Evolutionary conservation across 2,113 vertebrate species (phyloP).

Genomic region (Podilymbus podiceps): DNA sequence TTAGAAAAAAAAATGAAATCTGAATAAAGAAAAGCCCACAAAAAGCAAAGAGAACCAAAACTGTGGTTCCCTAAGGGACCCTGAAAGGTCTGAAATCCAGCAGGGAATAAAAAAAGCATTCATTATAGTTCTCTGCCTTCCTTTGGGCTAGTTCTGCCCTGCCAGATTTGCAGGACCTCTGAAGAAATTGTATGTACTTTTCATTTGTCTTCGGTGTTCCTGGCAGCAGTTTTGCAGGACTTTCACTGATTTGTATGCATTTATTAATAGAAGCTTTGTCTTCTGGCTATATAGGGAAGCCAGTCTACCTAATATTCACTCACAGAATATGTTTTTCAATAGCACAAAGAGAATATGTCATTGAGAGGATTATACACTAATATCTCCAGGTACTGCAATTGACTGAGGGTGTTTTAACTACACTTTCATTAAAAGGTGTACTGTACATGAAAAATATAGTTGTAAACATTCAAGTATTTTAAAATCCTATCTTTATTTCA

Average conservation of each 20-base stretch:
- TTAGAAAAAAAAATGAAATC: not conserved
- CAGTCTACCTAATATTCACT: not conserved
- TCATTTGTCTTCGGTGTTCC: not conserved
- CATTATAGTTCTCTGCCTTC: not conserved
- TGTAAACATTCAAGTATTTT: not conserved
- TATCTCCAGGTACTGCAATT: not conserved
- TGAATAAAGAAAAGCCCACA: not conserved
- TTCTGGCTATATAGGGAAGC: not conserved
- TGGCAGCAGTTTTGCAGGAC: not conserved
- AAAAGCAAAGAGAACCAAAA: not conserved
- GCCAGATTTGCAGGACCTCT: not conserved
- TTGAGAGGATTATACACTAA: not conserved
- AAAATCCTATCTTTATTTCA: not conserved
- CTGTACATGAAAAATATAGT: not conserved
- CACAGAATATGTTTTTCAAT: not conserved
- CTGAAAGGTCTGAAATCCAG: not conserved
- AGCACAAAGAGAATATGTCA: not conserved
- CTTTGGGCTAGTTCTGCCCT: not conserved
- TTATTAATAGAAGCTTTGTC: not conserved
- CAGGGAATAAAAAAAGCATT: not conserved
- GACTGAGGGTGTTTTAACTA: not conserved
- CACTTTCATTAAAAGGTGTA: not conserved
- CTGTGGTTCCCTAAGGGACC: not conserved
- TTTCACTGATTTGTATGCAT: not conserved
- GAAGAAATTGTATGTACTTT: not conserved